Evolutionary conservation across 2,797 vertebrate species (phyloP).

Genomic region (Microhierax caerulescens): DNA sequence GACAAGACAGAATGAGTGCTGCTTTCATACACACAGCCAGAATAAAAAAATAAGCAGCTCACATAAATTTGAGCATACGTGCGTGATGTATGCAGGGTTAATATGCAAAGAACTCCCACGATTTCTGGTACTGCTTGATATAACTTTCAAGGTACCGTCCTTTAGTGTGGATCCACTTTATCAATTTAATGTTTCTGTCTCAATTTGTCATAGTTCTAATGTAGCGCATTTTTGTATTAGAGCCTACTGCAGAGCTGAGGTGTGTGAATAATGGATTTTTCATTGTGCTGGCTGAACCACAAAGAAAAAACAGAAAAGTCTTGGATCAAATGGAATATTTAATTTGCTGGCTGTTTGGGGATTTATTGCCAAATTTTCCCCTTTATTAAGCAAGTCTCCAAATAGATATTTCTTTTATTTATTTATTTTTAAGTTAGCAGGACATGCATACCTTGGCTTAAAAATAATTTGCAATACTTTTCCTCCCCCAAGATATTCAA

Average conservation of each 20-base stretch:
- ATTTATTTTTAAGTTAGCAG: not conserved
- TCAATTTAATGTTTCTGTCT: not conserved
- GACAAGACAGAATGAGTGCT: not conserved
- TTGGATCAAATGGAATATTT: not conserved
- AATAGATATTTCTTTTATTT: not conserved
- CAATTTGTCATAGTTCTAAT: not conserved
- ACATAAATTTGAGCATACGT: not conserved
- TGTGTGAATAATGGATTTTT: not conserved
- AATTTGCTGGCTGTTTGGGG: not conserved
- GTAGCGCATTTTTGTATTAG: not conserved
- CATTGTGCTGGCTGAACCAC: not conserved
- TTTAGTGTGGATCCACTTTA: not conserved
- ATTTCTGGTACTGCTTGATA: not conserved
- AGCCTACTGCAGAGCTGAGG: not conserved
- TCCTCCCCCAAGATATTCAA: not conserved
- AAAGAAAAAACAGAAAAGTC: not conserved
- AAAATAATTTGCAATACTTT: not conserved
- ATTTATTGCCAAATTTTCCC: not conserved
- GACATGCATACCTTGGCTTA: not conserved
- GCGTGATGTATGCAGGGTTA: not conserved
- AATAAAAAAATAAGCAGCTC: rapidly evolving
- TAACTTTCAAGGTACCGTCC: not conserved
- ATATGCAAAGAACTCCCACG: not conserved
- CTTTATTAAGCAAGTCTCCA: not conserved
- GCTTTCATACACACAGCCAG: not conserved